A percentile compares a stretch with the other conserved stretches of the same genome.
Evolutionary conservation across 2,113 vertebrate species (phyloP).

Genomic region (Bos taurus): DNA sequence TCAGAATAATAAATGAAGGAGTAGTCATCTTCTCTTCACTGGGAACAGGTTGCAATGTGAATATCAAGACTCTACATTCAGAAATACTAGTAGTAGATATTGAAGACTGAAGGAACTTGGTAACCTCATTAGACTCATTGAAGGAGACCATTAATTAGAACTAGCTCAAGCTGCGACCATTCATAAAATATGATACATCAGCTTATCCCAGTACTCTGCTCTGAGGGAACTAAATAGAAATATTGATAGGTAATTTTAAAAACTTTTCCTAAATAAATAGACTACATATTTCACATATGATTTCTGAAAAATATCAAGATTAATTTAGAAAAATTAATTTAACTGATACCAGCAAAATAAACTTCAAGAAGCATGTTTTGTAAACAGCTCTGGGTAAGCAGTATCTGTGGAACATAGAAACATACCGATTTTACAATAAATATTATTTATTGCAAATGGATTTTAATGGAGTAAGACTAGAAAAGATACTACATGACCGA

Average conservation of each 20-base stretch:
- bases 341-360: neutral
- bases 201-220: neutral
- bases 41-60: neutral
- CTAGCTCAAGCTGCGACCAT: neutral
- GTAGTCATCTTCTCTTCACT: neutral
- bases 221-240: neutral
- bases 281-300: neutral
- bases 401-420: neutral
- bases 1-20: neutral
- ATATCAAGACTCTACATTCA: neutral
- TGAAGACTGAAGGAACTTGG: neutral
- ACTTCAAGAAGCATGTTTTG: neutral
- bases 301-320: neutral
- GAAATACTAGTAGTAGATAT: neutral
- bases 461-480: neutral
- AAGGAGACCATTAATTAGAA: neutral
- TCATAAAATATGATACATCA: neutral
- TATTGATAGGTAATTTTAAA: neutral
- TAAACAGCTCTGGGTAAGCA: neutral
- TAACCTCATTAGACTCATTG: neutral
- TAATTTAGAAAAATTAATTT: neutral
- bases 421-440: neutral
- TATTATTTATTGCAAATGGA: neutral
- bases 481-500: neutral
- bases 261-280: neutral